Conservation (phyloP, 2,113 vertebrate genomes). For the Colaptes auratus region DNA sequence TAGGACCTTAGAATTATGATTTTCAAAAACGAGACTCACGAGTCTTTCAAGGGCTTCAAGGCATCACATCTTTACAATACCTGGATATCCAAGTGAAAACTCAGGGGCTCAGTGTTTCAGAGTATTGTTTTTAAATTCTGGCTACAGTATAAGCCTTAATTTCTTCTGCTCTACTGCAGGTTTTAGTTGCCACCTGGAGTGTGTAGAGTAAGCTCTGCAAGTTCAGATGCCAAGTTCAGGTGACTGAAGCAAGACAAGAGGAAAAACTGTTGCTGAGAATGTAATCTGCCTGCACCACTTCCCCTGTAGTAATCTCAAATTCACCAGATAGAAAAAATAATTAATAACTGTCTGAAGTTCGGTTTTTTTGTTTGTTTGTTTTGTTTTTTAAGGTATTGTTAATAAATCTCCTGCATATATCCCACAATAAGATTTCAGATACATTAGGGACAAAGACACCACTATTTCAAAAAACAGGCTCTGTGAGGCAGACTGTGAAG, state of each 20-base stretch:
- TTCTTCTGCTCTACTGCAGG: not conserved
- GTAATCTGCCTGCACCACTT: slow-evolving; percentile 12
- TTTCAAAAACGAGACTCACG: not conserved
- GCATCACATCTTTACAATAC: not conserved
- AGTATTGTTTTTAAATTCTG: not conserved
- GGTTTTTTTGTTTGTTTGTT: too few relatives aligned
- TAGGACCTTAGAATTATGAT: not conserved
- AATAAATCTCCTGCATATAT: not conserved
- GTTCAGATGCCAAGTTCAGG: not conserved
- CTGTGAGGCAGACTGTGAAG: not conserved
- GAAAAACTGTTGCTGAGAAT: not conserved
- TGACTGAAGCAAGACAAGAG: not conserved
- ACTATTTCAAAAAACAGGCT: not conserved
- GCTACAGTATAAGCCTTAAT: not conserved
- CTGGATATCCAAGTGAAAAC: not conserved
- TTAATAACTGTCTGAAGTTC: not conserved
- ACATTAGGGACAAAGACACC: not conserved
- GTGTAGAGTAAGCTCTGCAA: not conserved
- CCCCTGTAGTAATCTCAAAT: not conserved
- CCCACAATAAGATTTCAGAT: not conserved
- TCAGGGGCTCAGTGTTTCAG: not conserved
- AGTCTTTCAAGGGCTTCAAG: not conserved
- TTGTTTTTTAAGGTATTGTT: not conserved
- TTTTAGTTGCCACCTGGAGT: not conserved
- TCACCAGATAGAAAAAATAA: not conserved